phyloP scores from a whole-genome alignment of 2,113 vertebrate species.

The Gopherus flavomarginatus region DNA sequence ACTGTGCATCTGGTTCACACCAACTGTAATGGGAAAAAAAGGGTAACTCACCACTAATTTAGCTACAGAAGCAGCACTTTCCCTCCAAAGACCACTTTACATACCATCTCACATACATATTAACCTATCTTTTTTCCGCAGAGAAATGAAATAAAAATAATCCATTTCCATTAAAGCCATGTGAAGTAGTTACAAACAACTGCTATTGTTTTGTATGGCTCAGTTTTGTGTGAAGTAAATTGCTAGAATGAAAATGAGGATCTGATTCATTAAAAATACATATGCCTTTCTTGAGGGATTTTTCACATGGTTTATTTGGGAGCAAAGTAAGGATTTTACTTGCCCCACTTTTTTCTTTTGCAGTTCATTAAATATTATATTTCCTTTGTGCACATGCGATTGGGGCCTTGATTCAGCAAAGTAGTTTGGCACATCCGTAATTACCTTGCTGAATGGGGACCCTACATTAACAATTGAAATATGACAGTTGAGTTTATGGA shows the following conservation, averaged over 20 bases:
- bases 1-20: slow-evolving; percentile 68
- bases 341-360: slow-evolving; percentile 22
- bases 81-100: not conserved
- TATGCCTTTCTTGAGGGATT: not conserved
- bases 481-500: not conserved
- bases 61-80: slow-evolving; percentile 2
- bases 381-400: not conserved
- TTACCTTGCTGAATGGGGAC: slow-evolving; percentile 4
- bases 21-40: slow-evolving; percentile 85
- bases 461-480: slow-evolving; percentile 4
- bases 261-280: not conserved
- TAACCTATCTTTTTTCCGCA: slow-evolving; percentile 9
- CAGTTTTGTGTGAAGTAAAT: slow-evolving; percentile 33
- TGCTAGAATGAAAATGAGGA: not conserved
- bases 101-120: not conserved
- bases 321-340: slow-evolving; percentile 17
- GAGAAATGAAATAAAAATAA: not conserved
- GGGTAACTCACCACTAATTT: slow-evolving; percentile 39
- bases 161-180: not conserved
- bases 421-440: not conserved
- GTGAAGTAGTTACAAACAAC: slow-evolving; percentile 7
- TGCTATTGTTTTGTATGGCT: slow-evolving; percentile 25
- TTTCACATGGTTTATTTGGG: slow-evolving; percentile 29
- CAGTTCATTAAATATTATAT: slow-evolving; percentile 50
- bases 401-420: slow-evolving; percentile 10